Base-by-base conservation (phyloP, 2,113 vertebrate species). In the Actinemys pallida region DNA sequence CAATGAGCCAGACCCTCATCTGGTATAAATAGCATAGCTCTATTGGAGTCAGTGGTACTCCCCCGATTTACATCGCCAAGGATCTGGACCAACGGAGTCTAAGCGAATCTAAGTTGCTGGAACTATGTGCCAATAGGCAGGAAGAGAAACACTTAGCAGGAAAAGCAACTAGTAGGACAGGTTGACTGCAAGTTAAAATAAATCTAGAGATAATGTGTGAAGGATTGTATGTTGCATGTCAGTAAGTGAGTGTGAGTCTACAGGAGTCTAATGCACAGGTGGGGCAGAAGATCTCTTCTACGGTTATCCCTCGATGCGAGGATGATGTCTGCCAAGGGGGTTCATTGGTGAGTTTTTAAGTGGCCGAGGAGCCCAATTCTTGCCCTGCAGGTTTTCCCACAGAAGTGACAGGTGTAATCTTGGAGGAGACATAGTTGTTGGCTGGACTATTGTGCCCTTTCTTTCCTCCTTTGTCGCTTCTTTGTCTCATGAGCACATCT, bases 231-330 rank as follows among this genome's bases (percentile, higher is more conserved):
- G 5, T 4, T 5, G 2, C 82, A 31, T 19, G 8, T 10, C 19
- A 54, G 53, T 20, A 75, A 65, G 25, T 29, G 78, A 29, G 10
- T 62, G 25, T 16, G 3, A 39, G 7, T 22, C 1, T 0, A 50
- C 53, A 56, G 50, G 31, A 14, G 5, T 0, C 0, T 75, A 0
- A 59, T 59, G 25, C 57, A 29, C 57, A 59, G 57, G 57, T 29
- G 27, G 10, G 10, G 11, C 57, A 59, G 57, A 54, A 22, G 20
- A 54, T 22, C 53, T 54, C 53, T 54, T 54, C 53, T 54, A 22
- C 8, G 14, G 53, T 16, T 54, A 22, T 54, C 20, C 53, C 20
- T 54, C 1, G 20, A 54, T 54, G 53, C 1, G 3, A 54, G 53
- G 53, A 54, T 22, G 8, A 54, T 22, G 53, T 54, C 53, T 54